phyloP scores from a whole-genome alignment of 2,113 vertebrate species.

The Pachyramphus minor region DNA sequence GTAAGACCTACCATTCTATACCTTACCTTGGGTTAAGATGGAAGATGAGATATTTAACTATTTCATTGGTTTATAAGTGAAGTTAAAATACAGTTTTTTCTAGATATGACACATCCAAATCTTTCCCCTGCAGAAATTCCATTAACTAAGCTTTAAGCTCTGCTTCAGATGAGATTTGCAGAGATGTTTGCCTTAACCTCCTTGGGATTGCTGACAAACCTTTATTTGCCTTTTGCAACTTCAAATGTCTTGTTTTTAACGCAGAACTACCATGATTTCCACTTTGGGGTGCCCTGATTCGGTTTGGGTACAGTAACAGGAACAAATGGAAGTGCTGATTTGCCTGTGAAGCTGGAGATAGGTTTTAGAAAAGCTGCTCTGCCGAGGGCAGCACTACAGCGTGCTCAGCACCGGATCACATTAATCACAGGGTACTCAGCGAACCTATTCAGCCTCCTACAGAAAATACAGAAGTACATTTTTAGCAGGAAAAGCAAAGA shows the following conservation, averaged over 20 bases:
- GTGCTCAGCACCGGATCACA: not conserved
- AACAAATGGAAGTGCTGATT: slow-evolving; percentile 19
- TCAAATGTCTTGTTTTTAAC: not conserved
- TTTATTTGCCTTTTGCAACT: not conserved
- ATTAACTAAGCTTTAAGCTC: not conserved
- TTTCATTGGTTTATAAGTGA: not conserved
- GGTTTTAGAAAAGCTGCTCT: not conserved
- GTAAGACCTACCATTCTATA: not conserved
- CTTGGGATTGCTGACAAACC: not conserved
- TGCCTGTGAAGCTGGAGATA: slow-evolving; percentile 20
- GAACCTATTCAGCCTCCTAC: not conserved
- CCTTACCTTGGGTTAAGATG: not conserved
- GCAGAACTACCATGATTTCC: not conserved
- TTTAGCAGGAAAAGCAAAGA: not conserved
- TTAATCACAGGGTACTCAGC: not conserved
- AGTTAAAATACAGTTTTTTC: not conserved
- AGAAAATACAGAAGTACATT: slow-evolving; percentile 13
- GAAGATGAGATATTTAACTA: not conserved
- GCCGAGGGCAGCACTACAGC: not conserved
- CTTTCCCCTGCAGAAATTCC: not conserved
- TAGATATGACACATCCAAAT: not conserved
- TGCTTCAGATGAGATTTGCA: not conserved
- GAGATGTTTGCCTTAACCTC: not conserved
- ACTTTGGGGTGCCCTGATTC: not conserved
- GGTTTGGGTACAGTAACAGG: not conserved